phyloP scores from a whole-genome alignment of 2,797 vertebrate species.

The Podarcis siculus region DNA sequence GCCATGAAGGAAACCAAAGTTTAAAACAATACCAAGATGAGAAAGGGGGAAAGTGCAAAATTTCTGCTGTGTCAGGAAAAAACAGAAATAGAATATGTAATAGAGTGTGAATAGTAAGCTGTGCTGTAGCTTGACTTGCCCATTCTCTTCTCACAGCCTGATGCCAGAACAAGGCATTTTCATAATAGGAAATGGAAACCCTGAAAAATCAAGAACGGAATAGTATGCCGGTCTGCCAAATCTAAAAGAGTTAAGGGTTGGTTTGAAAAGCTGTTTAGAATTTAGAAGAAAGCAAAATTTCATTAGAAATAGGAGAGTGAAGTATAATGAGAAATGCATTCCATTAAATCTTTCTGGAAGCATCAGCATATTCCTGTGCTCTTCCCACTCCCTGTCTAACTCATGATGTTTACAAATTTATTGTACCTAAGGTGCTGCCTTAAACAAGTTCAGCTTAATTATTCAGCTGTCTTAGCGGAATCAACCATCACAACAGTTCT shows the following conservation, averaged over 20 bases:
- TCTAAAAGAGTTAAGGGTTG: background rate
- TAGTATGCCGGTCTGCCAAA: background rate
- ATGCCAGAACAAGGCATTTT: background rate
- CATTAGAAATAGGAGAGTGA: background rate
- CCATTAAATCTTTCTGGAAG: background rate
- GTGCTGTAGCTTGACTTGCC: background rate
- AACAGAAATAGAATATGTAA: constrained; percentile 57
- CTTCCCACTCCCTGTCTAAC: background rate
- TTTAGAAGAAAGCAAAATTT: background rate
- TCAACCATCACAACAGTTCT: background rate
- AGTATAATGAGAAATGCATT: background rate
- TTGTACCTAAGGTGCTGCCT: background rate
- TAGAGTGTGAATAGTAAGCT: background rate
- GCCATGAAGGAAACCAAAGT: constrained; percentile 62
- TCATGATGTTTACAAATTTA: background rate
- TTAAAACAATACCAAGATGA: constrained; percentile 48
- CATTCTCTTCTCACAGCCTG: background rate
- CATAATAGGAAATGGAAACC: constrained; percentile 1
- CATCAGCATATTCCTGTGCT: background rate
- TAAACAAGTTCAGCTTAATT: background rate
- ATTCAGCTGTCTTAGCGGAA: background rate
- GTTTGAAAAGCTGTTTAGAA: background rate
- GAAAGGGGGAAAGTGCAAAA: constrained; percentile 65
- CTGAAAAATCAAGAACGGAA: background rate
- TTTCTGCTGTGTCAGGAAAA: constrained; percentile 60